Evolutionary conservation across 2,113 vertebrate genomes (phyloP).

Genomic region (Lepisosteus oculatus): DNA sequence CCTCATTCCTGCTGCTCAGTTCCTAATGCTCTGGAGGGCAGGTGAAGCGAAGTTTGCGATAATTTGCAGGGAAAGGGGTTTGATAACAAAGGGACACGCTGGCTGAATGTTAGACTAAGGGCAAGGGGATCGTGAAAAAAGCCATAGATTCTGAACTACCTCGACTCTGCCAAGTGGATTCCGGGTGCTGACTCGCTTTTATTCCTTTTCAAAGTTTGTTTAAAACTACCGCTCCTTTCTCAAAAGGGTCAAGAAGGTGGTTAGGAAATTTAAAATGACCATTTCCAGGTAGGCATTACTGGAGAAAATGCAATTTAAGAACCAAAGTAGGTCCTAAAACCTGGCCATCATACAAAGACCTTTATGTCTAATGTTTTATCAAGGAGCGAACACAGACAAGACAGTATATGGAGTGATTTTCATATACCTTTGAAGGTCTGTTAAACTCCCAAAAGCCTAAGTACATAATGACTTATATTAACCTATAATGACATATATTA

Average conservation of each 20-base stretch:
- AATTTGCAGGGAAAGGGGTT: slow-evolving; percentile 67
- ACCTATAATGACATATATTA: too few species aligned
- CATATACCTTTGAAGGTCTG: too few species aligned
- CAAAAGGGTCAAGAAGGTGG: not conserved
- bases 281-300: too few species aligned
- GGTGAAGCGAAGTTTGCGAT: slow-evolving; percentile 77
- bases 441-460: too few species aligned
- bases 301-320: too few species aligned
- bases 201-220: not conserved
- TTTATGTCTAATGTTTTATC: too few species aligned
- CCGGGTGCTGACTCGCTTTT: not conserved
- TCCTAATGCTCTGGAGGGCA: slow-evolving; percentile 74
- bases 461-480: too few species aligned
- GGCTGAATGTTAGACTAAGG: slow-evolving; percentile 70
- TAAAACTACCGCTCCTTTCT: not conserved
- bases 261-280: too few species aligned
- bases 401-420: too few species aligned
- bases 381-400: too few species aligned
- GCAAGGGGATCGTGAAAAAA: slow-evolving; percentile 57
- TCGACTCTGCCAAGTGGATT: slow-evolving; percentile 51
- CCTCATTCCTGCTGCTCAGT: slow-evolving; percentile 63
- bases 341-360: too few species aligned
- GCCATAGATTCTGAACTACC: slow-evolving; percentile 41
- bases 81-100: slow-evolving; percentile 68
- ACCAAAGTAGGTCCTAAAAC: too few species aligned